Percentiles rank a stretch among this genome's conserved stretches.
Evolutionary conservation across 2,113 vertebrate species (phyloP).

Genomic region (Crotophaga sulcirostris): DNA sequence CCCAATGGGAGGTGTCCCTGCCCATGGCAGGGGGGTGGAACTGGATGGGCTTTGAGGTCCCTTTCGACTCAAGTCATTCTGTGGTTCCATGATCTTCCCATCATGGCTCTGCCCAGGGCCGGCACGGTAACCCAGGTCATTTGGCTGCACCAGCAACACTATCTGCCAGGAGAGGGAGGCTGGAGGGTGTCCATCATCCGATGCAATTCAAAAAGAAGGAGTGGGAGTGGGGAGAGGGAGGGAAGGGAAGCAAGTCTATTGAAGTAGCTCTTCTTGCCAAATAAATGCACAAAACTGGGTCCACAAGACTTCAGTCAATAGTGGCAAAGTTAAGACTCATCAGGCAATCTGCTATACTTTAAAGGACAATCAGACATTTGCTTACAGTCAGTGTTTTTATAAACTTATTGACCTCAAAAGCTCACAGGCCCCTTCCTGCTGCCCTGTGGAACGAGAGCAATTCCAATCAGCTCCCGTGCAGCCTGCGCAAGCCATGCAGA

Average conservation of each 20-base stretch:
- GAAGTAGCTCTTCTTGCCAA: neutral
- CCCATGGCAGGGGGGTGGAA: too few relatives aligned
- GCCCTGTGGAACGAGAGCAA: neutral
- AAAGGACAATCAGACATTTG: neutral
- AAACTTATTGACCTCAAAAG: neutral
- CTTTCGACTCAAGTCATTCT: too few relatives aligned
- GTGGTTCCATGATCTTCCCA: neutral
- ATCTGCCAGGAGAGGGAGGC: neutral
- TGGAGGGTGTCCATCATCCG: neutral
- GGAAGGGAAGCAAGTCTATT: neutral
- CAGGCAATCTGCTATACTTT: neutral
- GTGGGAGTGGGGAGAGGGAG: neutral
- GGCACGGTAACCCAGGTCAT: neutral
- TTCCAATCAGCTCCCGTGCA: neutral
- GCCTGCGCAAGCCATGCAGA: constrained; percentile 41
- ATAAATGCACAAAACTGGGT: neutral
- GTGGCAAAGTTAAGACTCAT: neutral
- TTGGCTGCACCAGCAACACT: neutral
- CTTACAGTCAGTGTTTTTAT: neutral
- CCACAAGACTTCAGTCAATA: neutral
- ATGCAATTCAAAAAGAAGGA: neutral
- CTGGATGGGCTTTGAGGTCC: too few relatives aligned
- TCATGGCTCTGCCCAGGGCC: neutral
- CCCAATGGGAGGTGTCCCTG: too few relatives aligned
- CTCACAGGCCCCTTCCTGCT: neutral